A percentile compares a stretch with the other conserved stretches of the same genome.
phyloP scores from a whole-genome alignment of 2,888 invertebrate species.

The Nineta flava region DNA sequence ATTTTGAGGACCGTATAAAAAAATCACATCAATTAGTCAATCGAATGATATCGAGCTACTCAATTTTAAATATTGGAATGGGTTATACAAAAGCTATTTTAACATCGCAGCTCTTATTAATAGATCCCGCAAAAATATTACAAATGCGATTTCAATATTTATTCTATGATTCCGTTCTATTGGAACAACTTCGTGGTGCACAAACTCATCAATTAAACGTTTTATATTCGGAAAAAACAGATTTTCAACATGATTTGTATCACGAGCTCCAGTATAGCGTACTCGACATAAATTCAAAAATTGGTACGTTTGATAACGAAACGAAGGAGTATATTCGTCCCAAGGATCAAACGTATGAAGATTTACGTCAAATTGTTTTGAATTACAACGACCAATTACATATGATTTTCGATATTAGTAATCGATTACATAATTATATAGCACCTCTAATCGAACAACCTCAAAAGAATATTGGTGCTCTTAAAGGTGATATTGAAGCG shows the following conservation, averaged over 20 bases:
- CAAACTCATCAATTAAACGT: slow-evolving; percentile 36
- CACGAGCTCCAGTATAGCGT: slow-evolving; percentile 27
- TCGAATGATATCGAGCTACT: neutral
- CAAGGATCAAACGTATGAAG: slow-evolving; percentile 31
- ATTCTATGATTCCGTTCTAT: slow-evolving; percentile 47
- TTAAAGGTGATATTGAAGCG: slow-evolving; percentile 4
- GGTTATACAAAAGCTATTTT: slow-evolving; percentile 40
- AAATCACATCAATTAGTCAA: no score
- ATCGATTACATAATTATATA: neutral
- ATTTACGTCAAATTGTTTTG: slow-evolving; percentile 34
- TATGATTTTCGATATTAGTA: neutral
- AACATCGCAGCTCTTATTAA: slow-evolving; percentile 45
- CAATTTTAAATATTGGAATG: neutral
- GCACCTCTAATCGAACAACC: neutral
- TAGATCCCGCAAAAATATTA: slow-evolving; percentile 74
- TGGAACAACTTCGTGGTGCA: slow-evolving; percentile 35
- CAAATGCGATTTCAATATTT: slow-evolving; percentile 53
- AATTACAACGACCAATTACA: slow-evolving; percentile 1
- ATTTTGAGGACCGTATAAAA: no score
- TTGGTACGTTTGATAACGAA: slow-evolving; percentile 28
- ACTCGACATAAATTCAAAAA: slow-evolving; percentile 22
- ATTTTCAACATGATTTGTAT: slow-evolving; percentile 31
- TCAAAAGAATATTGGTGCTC: slow-evolving; percentile 1
- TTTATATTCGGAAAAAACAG: slow-evolving; percentile 23
- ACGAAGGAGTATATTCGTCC: slow-evolving; percentile 36